Evolutionary conservation across 2,113 vertebrate genomes (phyloP).

Genomic region (Pitta sordida): DNA sequence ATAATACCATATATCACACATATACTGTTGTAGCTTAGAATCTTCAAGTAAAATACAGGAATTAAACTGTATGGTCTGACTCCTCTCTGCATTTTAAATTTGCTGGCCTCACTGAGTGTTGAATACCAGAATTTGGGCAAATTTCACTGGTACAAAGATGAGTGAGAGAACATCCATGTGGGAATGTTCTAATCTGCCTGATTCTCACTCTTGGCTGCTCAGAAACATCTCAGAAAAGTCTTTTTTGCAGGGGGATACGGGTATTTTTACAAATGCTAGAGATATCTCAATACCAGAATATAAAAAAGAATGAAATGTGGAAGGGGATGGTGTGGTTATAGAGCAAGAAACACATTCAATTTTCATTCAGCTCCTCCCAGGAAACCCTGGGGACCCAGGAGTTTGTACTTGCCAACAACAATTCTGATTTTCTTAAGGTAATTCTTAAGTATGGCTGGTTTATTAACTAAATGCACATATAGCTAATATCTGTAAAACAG

Average conservation of each 20-base stretch:
- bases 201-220: not conserved
- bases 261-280: not conserved
- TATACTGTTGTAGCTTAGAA: not conserved
- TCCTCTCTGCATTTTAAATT: not conserved
- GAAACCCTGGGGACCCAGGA: not conserved
- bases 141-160: not conserved
- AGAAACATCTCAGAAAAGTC: not conserved
- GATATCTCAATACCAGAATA: not conserved
- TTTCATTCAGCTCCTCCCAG: not conserved
- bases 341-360: not conserved
- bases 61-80: not conserved
- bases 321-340: not conserved
- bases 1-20: too few relatives aligned
- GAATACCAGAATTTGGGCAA: not conserved
- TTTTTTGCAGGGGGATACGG: not conserved
- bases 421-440: not conserved
- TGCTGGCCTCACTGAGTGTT: not conserved
- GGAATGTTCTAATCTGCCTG: not conserved
- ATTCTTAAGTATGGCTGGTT: not conserved
- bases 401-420: not conserved
- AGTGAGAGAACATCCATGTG: not conserved
- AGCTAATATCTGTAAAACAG: not conserved
- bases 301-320: not conserved
- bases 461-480: not conserved
- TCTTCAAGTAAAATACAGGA: not conserved